Evolutionary conservation across 2,113 vertebrate genomes (phyloP).

Genomic region (Apodemus sylvaticus): DNA sequence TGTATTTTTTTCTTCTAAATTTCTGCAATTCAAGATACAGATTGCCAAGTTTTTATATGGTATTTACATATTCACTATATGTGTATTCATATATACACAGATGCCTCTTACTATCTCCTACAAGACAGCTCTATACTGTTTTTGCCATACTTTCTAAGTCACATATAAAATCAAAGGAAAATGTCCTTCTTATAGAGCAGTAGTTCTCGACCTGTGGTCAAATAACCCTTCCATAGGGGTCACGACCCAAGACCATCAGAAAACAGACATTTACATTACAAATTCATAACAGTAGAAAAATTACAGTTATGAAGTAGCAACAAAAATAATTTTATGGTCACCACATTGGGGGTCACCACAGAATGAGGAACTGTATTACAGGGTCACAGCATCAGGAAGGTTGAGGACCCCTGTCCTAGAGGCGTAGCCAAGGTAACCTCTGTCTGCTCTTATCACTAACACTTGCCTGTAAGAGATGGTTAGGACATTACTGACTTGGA

Average conservation of each 20-base stretch:
- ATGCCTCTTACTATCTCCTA: background rate
- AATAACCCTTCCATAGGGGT: background rate
- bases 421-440: background rate
- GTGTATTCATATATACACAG: background rate
- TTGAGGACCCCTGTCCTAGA: background rate
- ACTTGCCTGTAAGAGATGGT: background rate
- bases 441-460: background rate
- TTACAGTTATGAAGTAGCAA: background rate
- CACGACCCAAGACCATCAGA: background rate
- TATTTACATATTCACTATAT: too few species aligned
- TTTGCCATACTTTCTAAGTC: background rate
- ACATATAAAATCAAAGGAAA: background rate
- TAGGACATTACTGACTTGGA: background rate
- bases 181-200: background rate
- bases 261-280: background rate
- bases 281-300: background rate
- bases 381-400: background rate
- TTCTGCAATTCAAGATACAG: background rate
- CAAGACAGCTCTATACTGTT: background rate
- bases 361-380: background rate
- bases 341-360: background rate
- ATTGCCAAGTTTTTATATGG: background rate
- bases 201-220: background rate
- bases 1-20: background rate
- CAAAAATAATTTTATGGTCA: background rate